Base-by-base conservation (phyloP, 1,140 invertebrate genomes). In the Pachyrhynchus sulphureomaculatus region DNA sequence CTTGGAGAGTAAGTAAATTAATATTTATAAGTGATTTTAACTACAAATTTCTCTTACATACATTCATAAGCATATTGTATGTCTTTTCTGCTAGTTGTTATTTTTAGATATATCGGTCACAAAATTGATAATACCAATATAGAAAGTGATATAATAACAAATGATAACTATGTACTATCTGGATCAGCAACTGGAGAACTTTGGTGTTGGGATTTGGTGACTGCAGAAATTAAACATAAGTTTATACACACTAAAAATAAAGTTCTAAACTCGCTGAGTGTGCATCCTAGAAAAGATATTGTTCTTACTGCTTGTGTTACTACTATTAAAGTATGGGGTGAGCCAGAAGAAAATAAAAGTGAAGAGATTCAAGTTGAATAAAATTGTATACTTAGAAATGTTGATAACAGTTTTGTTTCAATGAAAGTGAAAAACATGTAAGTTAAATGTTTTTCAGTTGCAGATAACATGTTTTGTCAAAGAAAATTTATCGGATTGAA, bases 161-260 rank as follows among this genome's bases (percentile, higher is more conserved):
- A 85, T 65, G 95, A 98, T 75, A 89, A 86, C 24, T 84, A 88
- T 62, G 84, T 98, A 42, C 76, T 96, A 13, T 92, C 91, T 45
- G 96, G 95, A 0, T 96, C 95, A 0, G 86, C 87, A 32, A 88
- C 92, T 71, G 94, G 95, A 0, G 81, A 83, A 70, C 79, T 96
- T 2, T 92, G 89, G 78, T 84, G 89, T 66, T 99, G 93, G 93
- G 91, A 96, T 77, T 78, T 97, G 42, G 83, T 96, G 4, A 85
- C 85, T 65, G 85, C 84, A 23, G 84, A 84, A 68, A 78, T 90
- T 24, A 72, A 86, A 0, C 68, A 70, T 12, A 82, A 78, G 58
- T 68, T 80, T 21, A 52, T 68, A 18, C 81, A 83, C 49, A 74
- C 79, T 75, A 39, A 53, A 9, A 66, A 67, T 17, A 69, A 79